phyloP scores from a whole-genome alignment of 1,140 invertebrate species.

The Nymphalis io region DNA sequence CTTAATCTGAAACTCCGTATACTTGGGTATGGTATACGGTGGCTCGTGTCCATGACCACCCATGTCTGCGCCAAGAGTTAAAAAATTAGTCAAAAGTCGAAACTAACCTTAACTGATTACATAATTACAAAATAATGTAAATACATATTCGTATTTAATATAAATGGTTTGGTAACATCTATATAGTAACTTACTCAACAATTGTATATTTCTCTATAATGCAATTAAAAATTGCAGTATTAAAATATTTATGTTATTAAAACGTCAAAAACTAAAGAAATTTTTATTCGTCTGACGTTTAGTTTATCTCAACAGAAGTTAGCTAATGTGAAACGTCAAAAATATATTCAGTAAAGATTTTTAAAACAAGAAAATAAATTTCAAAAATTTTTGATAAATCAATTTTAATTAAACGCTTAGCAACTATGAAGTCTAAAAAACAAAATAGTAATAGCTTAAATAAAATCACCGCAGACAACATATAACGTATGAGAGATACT shows the following conservation, averaged over 20 bases:
- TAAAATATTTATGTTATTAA: neutral
- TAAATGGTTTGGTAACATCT: neutral
- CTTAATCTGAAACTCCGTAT: conserved; percentile 86
- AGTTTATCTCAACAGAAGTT: neutral
- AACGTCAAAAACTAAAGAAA: neutral
- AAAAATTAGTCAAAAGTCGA: conserved; percentile 35
- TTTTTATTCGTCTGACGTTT: conserved; percentile 1
- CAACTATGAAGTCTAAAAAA: no score
- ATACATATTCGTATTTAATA: neutral
- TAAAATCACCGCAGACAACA: no score
- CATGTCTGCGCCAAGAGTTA: conserved; percentile 65
- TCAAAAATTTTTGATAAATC: no score
- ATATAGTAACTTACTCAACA: neutral
- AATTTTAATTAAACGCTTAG: no score
- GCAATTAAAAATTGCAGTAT: neutral
- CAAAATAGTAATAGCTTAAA: no score
- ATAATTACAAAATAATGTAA: conserved; percentile 15
- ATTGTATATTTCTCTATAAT: neutral
- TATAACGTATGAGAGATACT: no score
- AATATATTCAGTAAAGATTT: no score
- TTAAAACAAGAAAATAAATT: no score
- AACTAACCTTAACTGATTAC: conserved; percentile 30
- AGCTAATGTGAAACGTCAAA: no score
- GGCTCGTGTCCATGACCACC: conserved; percentile 81
- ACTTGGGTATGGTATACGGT: conserved; percentile 84